These are phyloP conservation scores for Leucoma salicis DNA, from an alignment of 2,888 invertebrate species.

Conservation along the genomic window DNA sequence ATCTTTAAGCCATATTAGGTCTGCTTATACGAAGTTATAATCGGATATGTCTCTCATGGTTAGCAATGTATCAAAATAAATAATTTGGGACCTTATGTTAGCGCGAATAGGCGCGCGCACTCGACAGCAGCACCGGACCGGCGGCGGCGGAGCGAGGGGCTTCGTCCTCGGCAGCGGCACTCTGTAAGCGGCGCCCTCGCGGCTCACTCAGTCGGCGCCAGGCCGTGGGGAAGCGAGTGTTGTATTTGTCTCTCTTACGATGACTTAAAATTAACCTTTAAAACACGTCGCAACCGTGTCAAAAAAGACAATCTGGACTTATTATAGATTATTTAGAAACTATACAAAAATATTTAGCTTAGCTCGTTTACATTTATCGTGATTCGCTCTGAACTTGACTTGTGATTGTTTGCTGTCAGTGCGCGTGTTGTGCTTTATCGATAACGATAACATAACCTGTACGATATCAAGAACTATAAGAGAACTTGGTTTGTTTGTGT, in stretches of 20 bases:
- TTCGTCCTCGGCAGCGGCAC: conserved; percentile 52
- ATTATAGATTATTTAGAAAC: conserved; percentile 41
- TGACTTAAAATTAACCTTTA: conserved; percentile 54
- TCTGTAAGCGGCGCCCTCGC: conserved; percentile 64
- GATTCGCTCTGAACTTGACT: conserved; percentile 69
- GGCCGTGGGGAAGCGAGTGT: conserved; percentile 55
- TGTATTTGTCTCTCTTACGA: conserved; percentile 46
- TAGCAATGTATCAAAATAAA: conserved; percentile 43
- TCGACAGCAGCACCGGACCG: conserved; percentile 42
- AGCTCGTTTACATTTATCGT: conserved; percentile 44
- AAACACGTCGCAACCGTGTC: conserved; percentile 53
- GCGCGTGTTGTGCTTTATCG: conserved; percentile 81
- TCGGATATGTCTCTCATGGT: conserved; percentile 7
- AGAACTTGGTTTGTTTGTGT: conserved; percentile 55
- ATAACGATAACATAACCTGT: conserved; percentile 82
- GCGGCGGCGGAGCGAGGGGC: conserved; percentile 60
- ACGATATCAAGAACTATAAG: conserved; percentile 76
- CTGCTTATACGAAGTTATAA: too few species aligned
- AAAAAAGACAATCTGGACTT: conserved; percentile 39
- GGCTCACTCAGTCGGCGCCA: conserved; percentile 62
- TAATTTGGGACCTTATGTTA: conserved; percentile 46
- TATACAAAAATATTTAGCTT: conserved; percentile 38
- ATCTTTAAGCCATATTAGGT: conserved; percentile 7
- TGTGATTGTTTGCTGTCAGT: conserved; percentile 79
- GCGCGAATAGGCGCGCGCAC: conserved; percentile 71